Conservation (phyloP, 2,113 vertebrate species). For the Platanista minor region DNA sequence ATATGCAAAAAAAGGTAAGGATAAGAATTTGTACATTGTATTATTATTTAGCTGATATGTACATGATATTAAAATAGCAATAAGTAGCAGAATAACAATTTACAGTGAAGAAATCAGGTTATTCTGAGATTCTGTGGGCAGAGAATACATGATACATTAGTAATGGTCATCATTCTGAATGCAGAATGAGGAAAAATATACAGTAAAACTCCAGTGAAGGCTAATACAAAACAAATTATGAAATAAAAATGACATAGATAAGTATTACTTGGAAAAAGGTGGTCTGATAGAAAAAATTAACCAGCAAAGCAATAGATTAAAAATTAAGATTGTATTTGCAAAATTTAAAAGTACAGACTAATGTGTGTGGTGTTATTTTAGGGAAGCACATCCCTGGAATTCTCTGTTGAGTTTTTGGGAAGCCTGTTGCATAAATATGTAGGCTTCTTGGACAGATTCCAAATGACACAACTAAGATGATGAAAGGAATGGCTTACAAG, state of each 20-base stretch:
- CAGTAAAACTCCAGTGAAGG: background rate
- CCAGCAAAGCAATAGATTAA: background rate
- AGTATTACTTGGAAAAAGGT: background rate
- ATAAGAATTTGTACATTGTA: background rate
- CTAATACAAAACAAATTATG: background rate
- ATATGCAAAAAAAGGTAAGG: background rate
- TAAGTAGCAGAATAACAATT: background rate
- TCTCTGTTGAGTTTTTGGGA: background rate
- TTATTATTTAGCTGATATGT: background rate
- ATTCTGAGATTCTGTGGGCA: background rate
- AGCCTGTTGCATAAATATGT: constrained; percentile 31
- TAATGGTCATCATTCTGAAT: background rate
- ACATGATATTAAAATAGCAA: background rate
- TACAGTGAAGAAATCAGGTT: background rate
- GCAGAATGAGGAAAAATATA: background rate
- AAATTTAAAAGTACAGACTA: background rate
- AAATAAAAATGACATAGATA: background rate
- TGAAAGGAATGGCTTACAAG: constrained; percentile 18
- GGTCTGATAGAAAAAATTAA: background rate
- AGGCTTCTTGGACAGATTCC: constrained; percentile 34
- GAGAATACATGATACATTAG: background rate
- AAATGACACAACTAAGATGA: constrained; percentile 52
- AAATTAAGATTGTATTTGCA: background rate
- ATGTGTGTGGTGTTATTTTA: background rate
- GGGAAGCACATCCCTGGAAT: background rate